Base-by-base conservation (phyloP, 2,113 vertebrate genomes). In the Gymnogyps californianus region DNA sequence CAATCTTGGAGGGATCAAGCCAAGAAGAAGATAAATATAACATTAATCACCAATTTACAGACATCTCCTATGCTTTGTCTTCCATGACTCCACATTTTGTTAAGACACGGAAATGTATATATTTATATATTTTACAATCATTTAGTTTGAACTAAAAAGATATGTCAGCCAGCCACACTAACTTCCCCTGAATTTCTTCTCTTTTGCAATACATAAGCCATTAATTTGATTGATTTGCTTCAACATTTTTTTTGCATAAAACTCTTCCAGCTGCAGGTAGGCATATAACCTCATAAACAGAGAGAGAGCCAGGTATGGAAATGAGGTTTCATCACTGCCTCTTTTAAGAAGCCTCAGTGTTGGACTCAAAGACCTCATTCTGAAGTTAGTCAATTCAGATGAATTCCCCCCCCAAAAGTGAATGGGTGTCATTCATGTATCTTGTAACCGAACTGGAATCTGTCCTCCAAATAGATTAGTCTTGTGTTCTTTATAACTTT, bases 271-370 rank as follows among this genome's bases (percentile, higher is more conserved):
- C 61, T 92, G 36, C 69, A 95, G 74, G 74, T 91, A 89, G 69
- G 58, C 42, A 42, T 70, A 64, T 61, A 97, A 79, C 70, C 65
- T 85, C 92, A 91, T 52, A 93, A 57, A 91, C 34, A 91, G 29
- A 77, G 31, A 75, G 51, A 13, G 82, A 11, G 70, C 61, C 91
- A 82, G 62, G 29, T 94, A 97, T 87, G 89, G 96, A 95, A 96
- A 96, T 94, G 69, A 97, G 40, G 42, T 91, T 94, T 93, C 78
- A 87, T 74, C 89, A 84, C 81, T 95, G 74, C 62, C 17, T 87
- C 91, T 92, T 94, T 87, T 89, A 95, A 87, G 58, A 93, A 93
- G 38, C 46, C 49, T 94, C 5, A 1, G 14, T 38, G 44, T 18
- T 76, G 61, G 19, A 82, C 57, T 96, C 80, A 93, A 95, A 96